These are phyloP conservation scores for Hypothenemus hampei DNA, from an alignment of 1,140 invertebrate genomes.

Conservation along the genomic window DNA sequence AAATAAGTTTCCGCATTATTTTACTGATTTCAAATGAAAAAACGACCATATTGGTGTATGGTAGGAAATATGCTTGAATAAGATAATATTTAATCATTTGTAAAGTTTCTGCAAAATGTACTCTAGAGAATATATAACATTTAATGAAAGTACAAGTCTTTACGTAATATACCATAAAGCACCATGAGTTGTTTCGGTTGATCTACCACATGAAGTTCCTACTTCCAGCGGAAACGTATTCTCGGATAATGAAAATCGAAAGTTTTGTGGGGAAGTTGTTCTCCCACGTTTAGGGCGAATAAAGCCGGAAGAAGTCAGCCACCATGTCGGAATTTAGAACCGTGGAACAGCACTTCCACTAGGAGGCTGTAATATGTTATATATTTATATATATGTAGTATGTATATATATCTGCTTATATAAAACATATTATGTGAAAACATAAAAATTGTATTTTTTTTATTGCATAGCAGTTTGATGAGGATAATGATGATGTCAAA, in stretches of 20 bases:
- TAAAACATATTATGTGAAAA: too few relatives aligned
- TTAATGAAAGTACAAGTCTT: background rate
- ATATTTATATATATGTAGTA: too few relatives aligned
- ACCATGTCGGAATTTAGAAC: slow-evolving; percentile 24
- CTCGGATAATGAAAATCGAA: background rate
- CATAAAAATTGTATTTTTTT: too few relatives aligned
- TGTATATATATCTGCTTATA: too few relatives aligned
- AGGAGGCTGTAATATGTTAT: slow-evolving; percentile 8
- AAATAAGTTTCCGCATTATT: slow-evolving; percentile 5
- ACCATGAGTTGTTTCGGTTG: background rate
- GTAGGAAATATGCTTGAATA: too few relatives aligned
- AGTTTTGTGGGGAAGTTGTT: slow-evolving; percentile 10
- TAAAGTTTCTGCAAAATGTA: background rate
- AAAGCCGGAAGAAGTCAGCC: slow-evolving; percentile 18
- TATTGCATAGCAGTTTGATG: too few relatives aligned
- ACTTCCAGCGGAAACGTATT: slow-evolving; percentile 11
- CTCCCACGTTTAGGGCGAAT: slow-evolving; percentile 14
- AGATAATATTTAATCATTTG: too few relatives aligned
- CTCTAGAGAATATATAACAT: background rate
- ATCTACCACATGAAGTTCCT: background rate
- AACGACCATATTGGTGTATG: too few relatives aligned
- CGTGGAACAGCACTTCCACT: slow-evolving; percentile 15
- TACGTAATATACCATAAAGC: background rate
- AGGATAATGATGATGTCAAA: too few relatives aligned
- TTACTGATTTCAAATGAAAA: background rate